These are phyloP conservation scores for Silurus lanzhouensis DNA, from an alignment of 2,797 vertebrate genomes.

Conservation along the genomic window DNA sequence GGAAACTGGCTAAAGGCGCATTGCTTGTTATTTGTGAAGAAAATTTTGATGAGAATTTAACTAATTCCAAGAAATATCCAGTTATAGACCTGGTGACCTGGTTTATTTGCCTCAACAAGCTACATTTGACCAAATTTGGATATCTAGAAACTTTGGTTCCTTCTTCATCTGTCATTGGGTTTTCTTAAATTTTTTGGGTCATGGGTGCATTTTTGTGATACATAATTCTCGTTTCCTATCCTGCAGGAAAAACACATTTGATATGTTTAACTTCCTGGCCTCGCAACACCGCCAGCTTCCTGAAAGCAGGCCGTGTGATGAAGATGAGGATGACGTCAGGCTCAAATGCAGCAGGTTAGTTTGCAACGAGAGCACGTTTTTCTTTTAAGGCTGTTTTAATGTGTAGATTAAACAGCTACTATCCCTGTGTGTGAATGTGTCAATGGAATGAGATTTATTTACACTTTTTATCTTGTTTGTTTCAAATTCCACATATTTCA, in stretches of 20 bases:
- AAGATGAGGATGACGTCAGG: slow-evolving; percentile 90
- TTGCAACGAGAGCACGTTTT: not conserved
- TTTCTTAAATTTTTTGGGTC: not conserved
- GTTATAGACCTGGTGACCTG: not conserved
- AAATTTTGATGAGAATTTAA: not conserved
- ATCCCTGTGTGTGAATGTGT: not conserved
- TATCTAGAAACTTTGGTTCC: not conserved
- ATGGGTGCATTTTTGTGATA: not conserved
- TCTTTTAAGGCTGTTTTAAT: not conserved
- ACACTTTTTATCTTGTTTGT: not conserved
- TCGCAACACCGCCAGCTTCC: slow-evolving; percentile 88
- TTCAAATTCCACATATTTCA: slow-evolving; percentile 53
- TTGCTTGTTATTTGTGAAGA: not conserved
- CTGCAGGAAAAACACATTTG: slow-evolving; percentile 87
- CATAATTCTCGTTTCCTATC: not conserved
- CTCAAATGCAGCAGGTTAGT: slow-evolving; percentile 87
- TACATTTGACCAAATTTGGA: not conserved
- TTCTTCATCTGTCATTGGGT: not conserved
- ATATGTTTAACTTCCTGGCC: slow-evolving; percentile 95
- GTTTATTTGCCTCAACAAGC: not conserved
- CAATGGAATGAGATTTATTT: not conserved
- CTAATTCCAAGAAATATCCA: not conserved
- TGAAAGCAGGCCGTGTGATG: slow-evolving; percentile 79
- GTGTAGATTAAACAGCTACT: not conserved
- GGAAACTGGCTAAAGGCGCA: not conserved